phyloP scores from a whole-genome alignment of 1,140 invertebrate species.

The Cheumatopsyche charites region DNA sequence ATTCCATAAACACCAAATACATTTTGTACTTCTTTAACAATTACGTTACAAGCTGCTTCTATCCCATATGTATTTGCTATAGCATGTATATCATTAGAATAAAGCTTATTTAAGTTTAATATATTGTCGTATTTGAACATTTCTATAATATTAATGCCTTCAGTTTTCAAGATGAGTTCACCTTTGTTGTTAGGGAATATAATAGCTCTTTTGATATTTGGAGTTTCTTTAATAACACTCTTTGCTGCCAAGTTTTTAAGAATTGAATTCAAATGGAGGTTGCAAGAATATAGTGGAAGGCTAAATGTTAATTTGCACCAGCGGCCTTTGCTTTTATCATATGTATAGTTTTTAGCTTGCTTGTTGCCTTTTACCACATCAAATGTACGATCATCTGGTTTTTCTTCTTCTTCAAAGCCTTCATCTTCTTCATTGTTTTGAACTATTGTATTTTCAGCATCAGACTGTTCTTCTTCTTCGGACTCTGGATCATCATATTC shows the following conservation, averaged over 20 bases:
- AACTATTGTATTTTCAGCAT: constrained; percentile 53
- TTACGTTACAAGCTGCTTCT: constrained; percentile 90
- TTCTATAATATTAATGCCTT: constrained; percentile 92
- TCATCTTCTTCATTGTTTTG: constrained; percentile 54
- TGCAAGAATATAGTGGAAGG: constrained; percentile 70
- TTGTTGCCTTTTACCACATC: constrained; percentile 35
- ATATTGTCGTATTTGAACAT: constrained; percentile 83
- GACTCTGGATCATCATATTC: constrained; percentile 63
- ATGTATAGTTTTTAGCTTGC: constrained; percentile 71
- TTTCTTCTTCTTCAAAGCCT: constrained; percentile 50
- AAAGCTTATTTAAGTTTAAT: constrained; percentile 85
- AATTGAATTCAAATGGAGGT: constrained; percentile 79
- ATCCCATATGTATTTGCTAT: constrained; percentile 93
- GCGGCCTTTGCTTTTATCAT: constrained; percentile 70
- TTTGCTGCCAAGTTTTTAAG: constrained; percentile 75
- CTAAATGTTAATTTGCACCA: constrained; percentile 64
- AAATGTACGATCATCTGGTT: constrained; percentile 49
- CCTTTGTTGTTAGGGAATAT: constrained; percentile 67
- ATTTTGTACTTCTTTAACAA: constrained; percentile 88
- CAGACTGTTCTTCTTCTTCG: constrained; percentile 61
- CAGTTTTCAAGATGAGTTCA: constrained; percentile 81
- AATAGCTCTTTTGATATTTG: constrained; percentile 83
- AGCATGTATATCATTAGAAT: constrained; percentile 94
- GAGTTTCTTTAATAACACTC: constrained; percentile 80
- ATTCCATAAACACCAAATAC: constrained; percentile 98